Conservation (phyloP, 2,888 invertebrate species). For the Chromoteleia sp. region DNA sequence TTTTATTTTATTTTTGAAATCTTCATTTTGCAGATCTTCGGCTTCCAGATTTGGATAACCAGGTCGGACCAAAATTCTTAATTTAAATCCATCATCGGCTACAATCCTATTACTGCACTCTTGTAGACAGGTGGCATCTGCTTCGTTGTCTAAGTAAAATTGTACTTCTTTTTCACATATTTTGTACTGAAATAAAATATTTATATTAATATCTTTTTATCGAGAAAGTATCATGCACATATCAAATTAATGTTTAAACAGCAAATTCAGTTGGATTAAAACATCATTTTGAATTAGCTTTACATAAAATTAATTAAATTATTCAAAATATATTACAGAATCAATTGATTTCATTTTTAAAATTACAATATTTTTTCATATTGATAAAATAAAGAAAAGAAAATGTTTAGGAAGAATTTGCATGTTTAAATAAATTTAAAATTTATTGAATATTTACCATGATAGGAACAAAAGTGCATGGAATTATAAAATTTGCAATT, state of each 20-base stretch:
- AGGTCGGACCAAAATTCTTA: conserved; percentile 86
- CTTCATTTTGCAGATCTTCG: conserved; percentile 87
- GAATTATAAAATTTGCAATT: conserved; percentile 1
- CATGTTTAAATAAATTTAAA: background rate
- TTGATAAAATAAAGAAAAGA: too few species aligned
- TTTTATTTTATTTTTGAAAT: conserved; percentile 91
- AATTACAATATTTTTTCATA: too few species aligned
- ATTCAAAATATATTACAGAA: too few species aligned
- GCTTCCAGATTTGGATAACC: conserved; percentile 73
- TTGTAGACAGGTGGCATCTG: conserved; percentile 89
- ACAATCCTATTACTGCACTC: conserved; percentile 89
- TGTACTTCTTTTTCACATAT: conserved; percentile 87
- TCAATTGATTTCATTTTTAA: too few species aligned
- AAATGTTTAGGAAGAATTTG: too few species aligned
- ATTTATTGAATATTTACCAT: conserved; percentile 34
- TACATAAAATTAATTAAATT: too few species aligned
- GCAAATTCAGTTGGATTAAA: too few species aligned
- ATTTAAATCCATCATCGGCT: conserved; percentile 90
- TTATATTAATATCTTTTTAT: too few species aligned
- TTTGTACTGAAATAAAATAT: conserved; percentile 85
- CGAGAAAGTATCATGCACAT: too few species aligned
- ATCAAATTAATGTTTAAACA: background rate
- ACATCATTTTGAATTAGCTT: too few species aligned
- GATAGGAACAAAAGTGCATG: conserved; percentile 23
- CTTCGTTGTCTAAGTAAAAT: conserved; percentile 92